Percentiles rank a stretch among this genome's conserved stretches.
Conservation (phyloP, 2,888 invertebrate species). For the Torymus aiolomorphi region DNA sequence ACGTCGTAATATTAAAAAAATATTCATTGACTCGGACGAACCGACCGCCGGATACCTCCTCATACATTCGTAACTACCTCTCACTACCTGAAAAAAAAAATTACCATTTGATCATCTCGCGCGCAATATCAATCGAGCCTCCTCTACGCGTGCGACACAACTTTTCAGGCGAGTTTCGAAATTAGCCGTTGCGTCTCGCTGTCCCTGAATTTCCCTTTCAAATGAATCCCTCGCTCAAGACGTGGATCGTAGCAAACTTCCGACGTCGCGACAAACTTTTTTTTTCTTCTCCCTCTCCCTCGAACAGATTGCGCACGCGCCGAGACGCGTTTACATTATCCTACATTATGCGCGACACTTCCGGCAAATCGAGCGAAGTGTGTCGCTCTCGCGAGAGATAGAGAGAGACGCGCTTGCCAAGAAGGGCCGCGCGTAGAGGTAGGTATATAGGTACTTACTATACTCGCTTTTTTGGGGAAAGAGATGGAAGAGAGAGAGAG, state of each 20-base stretch:
- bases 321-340: constrained; percentile 26
- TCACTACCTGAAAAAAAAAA: too few relatives aligned
- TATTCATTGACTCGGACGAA: too few relatives aligned
- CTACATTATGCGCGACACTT: constrained; percentile 6
- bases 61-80: too few relatives aligned
- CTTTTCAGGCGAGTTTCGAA: too few relatives aligned
- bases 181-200: not conserved
- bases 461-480: too few relatives aligned
- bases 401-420: constrained; percentile 18
- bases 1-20: too few relatives aligned
- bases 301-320: constrained; percentile 14
- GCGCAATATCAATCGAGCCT: too few relatives aligned
- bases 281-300: not conserved
- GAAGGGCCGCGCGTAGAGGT: not conserved
- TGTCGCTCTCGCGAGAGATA: not conserved
- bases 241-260: not conserved
- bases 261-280: not conserved
- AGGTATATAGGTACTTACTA: too few relatives aligned
- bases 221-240: constrained; percentile 4
- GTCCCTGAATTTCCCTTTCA: constrained; percentile 25
- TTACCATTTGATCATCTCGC: too few relatives aligned
- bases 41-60: too few relatives aligned
- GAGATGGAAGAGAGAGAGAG: too few relatives aligned
- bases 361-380: constrained; percentile 24
- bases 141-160: too few relatives aligned